phyloP scores from a whole-genome alignment of 2,888 invertebrate genomes.

The Melieria picta region DNA sequence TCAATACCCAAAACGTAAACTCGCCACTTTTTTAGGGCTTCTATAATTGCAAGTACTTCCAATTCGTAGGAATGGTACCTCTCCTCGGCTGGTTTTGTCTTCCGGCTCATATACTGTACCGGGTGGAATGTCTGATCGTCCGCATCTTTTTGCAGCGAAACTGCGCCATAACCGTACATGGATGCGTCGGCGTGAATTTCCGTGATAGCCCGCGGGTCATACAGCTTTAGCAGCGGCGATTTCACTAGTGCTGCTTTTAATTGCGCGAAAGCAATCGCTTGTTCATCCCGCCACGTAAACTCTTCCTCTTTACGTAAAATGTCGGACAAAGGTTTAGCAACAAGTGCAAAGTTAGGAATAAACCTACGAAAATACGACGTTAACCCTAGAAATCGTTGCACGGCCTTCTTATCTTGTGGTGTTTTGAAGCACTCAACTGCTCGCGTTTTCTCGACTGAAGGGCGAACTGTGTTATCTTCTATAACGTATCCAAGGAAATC shows the following conservation, averaged over 20 bases:
- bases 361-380: conserved; percentile 35
- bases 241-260: conserved; percentile 33
- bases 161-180: conserved; percentile 40
- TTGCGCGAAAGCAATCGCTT: conserved; percentile 27
- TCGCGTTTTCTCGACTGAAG: conserved; percentile 33
- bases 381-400: conserved; percentile 34
- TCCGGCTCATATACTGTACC: conserved; percentile 39
- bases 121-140: conserved; percentile 6
- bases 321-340: conserved; percentile 13
- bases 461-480: conserved; percentile 9
- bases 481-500: background rate
- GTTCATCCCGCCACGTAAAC: conserved; percentile 32
- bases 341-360: background rate
- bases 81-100: conserved; percentile 33
- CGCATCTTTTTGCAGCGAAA: too few relatives aligned
- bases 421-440: conserved; percentile 31
- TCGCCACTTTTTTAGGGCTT: conserved; percentile 43
- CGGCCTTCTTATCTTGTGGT: conserved; percentile 21
- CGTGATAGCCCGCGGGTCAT: conserved; percentile 67
- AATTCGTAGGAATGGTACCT: conserved; percentile 45
- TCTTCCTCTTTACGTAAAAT: conserved; percentile 20
- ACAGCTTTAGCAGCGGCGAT: conserved; percentile 31
- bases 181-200: conserved; percentile 65
- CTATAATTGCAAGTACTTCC: conserved; percentile 38
- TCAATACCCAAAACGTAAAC: background rate